Percentiles rank a stretch among this genome's conserved stretches.
These are phyloP conservation scores for Chiloscyllium punctatum DNA, from an alignment of 2,797 vertebrate species.

Conservation along the genomic window DNA sequence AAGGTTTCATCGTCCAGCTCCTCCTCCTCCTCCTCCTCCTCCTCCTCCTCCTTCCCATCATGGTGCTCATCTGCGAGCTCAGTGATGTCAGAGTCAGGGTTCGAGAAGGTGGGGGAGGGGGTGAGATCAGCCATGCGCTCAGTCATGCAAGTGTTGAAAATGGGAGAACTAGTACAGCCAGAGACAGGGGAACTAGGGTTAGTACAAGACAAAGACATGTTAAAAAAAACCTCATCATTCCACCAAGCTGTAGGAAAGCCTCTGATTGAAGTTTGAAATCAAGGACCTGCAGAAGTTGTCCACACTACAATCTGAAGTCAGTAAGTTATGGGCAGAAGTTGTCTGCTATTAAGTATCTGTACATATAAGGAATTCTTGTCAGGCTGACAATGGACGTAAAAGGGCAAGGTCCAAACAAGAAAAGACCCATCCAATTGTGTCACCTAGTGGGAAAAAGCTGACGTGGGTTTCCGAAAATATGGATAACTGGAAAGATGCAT, in stretches of 20 bases:
- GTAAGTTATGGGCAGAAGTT: conserved; percentile 27
- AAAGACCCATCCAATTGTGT: not conserved
- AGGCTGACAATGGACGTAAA: not conserved
- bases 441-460: not conserved
- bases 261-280: not conserved
- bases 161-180: conserved; percentile 94
- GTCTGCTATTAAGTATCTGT: not conserved
- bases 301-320: not conserved
- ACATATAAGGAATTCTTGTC: not conserved
- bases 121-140: conserved; percentile 95
- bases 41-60: conserved; percentile 76
- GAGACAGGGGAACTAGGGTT: conserved; percentile 88
- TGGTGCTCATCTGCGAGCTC: conserved; percentile 88
- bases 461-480: not conserved
- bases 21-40: conserved; percentile 65
- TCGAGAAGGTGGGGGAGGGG: conserved; percentile 94
- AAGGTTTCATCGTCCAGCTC: conserved; percentile 82
- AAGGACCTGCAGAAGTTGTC: not conserved
- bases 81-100: conserved; percentile 86
- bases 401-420: not conserved
- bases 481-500: not conserved
- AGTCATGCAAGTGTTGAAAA: conserved; percentile 99
- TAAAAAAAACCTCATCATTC: conserved; percentile 80
- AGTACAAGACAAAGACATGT: conserved; percentile 83
- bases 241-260: conserved; percentile 77